Evolutionary conservation across 2,797 vertebrate genomes (phyloP), one percentile per base, ranked within the genome.

Genomic region (Diplodus sargus): DNA sequence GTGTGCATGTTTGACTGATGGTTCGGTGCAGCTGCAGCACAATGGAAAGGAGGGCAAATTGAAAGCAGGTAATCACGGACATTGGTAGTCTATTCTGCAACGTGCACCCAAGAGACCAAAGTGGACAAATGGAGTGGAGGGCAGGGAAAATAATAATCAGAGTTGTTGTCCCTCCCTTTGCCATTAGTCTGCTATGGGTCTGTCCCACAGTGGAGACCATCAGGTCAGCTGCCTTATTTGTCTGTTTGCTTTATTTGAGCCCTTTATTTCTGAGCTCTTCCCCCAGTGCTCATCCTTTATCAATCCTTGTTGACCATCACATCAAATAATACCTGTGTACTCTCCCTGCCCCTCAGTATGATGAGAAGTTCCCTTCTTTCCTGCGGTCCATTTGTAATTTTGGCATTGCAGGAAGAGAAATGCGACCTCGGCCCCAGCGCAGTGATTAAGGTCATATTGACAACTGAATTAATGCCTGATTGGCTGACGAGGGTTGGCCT

Each of bases 391-490:
- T 88, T 89, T 75, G 56, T 87, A 83, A 79, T 86, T 89, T 82
- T 49, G 71, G 22, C 11, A 39, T 73, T 60, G 81, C n/a, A 2
- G 18, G 53, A 64, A 64, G 34, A 90, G 28, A 84, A 89, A 89
- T 75, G 78, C 20, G 25, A 85, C 78, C 83, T 76, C 39, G 83
- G 76, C 74, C 53, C 22, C 85, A 70, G 66, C 30, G 22, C 59
- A 83, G 84, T 90, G 88, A 94, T 94, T 91, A 93, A 92, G 85
- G 80, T 79, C 84, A 84, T 91, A 94, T 92, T 90, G 90, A 92
- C 84, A 85, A 66, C 47, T 85, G 78, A 90, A 91, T 94, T 92
- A 81, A 92, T 93, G 86, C 74, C 77, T 89, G 90, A 92, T 93
- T 92, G 90, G 86, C 79, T 84, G 68, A 77, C 2, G 5, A 77